Evolutionary conservation across 2,113 vertebrate species (phyloP).

Genomic region (Henicopernis longicauda): DNA sequence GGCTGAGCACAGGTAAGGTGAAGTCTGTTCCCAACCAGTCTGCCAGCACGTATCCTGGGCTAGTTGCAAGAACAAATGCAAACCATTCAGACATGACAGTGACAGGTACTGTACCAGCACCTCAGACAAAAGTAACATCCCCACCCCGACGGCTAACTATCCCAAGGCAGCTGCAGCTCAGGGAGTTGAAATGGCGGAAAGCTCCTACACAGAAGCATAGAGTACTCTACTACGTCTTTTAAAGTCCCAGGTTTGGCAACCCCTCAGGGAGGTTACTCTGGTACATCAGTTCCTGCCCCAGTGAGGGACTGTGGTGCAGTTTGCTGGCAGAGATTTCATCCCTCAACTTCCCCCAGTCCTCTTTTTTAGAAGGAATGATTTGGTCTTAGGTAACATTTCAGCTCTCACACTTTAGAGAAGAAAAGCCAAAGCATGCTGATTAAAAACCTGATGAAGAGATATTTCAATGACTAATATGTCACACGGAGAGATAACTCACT

Average conservation of each 20-base stretch:
- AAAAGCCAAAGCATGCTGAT: background rate
- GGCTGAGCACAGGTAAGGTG: accelerated
- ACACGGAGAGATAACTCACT: background rate
- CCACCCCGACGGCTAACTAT: background rate
- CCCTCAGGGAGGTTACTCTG: background rate
- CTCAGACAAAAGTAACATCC: background rate
- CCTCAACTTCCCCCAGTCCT: background rate
- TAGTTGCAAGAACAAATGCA: background rate
- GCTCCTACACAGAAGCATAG: background rate
- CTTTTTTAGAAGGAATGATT: background rate
- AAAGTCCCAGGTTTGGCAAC: background rate
- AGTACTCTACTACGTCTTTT: background rate
- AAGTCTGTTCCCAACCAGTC: background rate
- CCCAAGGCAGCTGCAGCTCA: background rate
- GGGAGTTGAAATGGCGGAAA: background rate
- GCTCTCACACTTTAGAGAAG: background rate
- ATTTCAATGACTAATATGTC: background rate
- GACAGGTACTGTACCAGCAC: background rate
- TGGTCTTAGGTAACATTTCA: background rate
- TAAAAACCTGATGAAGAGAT: background rate
- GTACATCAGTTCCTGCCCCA: background rate
- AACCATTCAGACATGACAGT: accelerated
- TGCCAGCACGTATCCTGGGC: background rate
- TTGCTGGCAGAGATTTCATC: background rate
- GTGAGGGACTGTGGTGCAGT: background rate